Conservation (phyloP, 2,888 invertebrate genomes). For the Archaeoteleia sp. region DNA sequence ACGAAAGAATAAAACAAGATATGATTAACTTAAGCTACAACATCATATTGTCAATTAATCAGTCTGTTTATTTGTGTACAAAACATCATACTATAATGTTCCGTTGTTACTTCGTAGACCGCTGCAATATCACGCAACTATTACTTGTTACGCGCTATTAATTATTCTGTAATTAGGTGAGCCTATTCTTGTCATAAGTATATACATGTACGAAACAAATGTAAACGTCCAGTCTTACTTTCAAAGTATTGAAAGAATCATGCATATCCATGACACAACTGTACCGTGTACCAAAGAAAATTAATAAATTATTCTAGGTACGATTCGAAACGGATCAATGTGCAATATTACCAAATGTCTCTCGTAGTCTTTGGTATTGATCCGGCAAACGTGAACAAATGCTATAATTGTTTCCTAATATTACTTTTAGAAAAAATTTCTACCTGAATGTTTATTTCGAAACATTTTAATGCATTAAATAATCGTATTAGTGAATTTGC, state of each 20-base stretch:
- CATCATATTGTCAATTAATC: too few relatives aligned
- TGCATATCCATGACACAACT: slow-evolving; percentile 64
- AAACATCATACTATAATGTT: neutral
- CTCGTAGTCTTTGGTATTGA: slow-evolving; percentile 30
- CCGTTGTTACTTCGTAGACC: slow-evolving; percentile 1
- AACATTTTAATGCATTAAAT: too few relatives aligned
- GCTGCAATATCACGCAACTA: slow-evolving; percentile 12
- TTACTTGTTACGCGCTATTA: slow-evolving; percentile 12
- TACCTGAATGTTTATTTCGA: too few relatives aligned
- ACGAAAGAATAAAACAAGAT: too few relatives aligned
- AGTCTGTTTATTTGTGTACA: neutral
- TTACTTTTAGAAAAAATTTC: too few relatives aligned
- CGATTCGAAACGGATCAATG: slow-evolving; percentile 20
- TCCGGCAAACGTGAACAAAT: neutral
- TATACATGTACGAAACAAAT: slow-evolving; percentile 39
- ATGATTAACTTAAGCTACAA: too few relatives aligned
- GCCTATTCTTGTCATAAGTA: slow-evolving; percentile 56
- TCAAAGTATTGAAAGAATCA: slow-evolving; percentile 58
- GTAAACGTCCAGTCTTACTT: slow-evolving; percentile 57
- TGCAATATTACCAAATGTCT: slow-evolving; percentile 38
- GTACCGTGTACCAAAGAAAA: slow-evolving; percentile 57
- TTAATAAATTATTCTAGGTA: slow-evolving; percentile 35
- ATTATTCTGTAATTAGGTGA: slow-evolving; percentile 18
- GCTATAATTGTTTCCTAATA: too few relatives aligned
- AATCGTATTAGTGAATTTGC: too few relatives aligned